These are phyloP conservation scores for Agrotis exclamationis DNA, from an alignment of 2,888 invertebrate species.

Conservation along the genomic window DNA sequence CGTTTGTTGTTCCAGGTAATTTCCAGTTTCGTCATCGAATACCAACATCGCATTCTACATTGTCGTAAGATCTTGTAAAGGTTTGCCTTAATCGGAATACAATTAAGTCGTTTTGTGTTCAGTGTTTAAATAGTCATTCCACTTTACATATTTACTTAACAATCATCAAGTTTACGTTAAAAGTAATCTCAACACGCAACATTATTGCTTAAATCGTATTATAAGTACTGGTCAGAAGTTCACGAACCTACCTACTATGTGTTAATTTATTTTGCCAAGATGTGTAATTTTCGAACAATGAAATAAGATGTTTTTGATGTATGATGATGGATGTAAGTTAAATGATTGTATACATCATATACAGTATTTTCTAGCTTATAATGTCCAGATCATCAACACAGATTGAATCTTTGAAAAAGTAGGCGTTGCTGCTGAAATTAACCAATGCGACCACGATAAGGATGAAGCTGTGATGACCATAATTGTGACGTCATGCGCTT, in stretches of 20 bases:
- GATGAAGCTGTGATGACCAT: no score
- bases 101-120: constrained; percentile 49
- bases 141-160: constrained; percentile 42
- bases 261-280: constrained; percentile 42
- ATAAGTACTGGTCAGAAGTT: constrained; percentile 50
- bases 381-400: background rate
- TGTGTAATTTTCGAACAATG: constrained; percentile 19
- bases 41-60: constrained; percentile 4
- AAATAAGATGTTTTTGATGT: constrained; percentile 1
- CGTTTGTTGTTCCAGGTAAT: constrained; percentile 58
- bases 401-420: background rate
- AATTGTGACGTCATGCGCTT: no score
- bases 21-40: constrained; percentile 8
- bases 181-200: constrained; percentile 44
- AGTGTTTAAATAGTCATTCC: constrained; percentile 39
- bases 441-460: background rate
- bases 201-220: constrained; percentile 50
- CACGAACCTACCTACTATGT: constrained; percentile 38
- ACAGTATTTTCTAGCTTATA: background rate
- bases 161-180: constrained; percentile 19
- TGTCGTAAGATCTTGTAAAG: constrained; percentile 34
- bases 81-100: constrained; percentile 37
- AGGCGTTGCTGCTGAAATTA: background rate
- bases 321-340: constrained; percentile 6
- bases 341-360: background rate